Evolutionary conservation across 2,797 vertebrate species (phyloP).

Genomic region (Melanotaenia parkinsoni): DNA sequence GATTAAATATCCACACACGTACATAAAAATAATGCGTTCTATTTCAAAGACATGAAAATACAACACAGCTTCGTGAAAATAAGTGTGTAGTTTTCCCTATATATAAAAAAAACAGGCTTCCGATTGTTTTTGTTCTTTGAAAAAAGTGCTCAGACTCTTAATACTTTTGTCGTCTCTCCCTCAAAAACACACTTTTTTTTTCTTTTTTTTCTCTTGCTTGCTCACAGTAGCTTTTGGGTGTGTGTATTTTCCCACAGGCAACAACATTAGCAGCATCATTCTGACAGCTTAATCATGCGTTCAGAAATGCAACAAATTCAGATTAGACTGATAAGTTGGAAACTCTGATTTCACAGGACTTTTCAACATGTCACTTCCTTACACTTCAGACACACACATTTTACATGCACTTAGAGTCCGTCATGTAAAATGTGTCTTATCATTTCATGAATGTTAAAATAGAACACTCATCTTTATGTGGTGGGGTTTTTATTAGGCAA

Average conservation of each 20-base stretch:
- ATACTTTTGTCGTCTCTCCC: neutral
- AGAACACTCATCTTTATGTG: neutral
- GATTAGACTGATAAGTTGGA: constrained; percentile 59
- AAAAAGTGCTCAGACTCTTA: neutral
- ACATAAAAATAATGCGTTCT: no score
- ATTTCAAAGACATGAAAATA: no score
- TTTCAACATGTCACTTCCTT: constrained; percentile 43
- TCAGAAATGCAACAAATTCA: constrained; percentile 57
- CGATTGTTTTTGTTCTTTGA: neutral
- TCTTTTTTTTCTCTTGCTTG: constrained; percentile 6
- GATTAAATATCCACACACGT: no score
- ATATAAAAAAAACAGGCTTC: constrained; percentile 17
- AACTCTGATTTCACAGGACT: constrained; percentile 49
- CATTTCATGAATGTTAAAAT: constrained; percentile 25
- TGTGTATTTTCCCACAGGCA: constrained; percentile 28
- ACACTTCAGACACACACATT: constrained; percentile 42
- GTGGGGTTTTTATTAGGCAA: neutral
- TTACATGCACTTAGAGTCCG: constrained; percentile 5
- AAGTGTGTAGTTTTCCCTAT: constrained; percentile 1
- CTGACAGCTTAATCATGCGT: constrained; percentile 59
- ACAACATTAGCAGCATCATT: constrained; percentile 52
- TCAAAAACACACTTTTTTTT: constrained; percentile 11
- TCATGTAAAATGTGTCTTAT: constrained; percentile 11
- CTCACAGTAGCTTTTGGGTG: constrained; percentile 8
- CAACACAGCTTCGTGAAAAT: neutral